A percentile compares a stretch with the other conserved stretches of the same genome.
Conservation (phyloP, 2,888 invertebrate species). For the Drosophila koepferae region DNA sequence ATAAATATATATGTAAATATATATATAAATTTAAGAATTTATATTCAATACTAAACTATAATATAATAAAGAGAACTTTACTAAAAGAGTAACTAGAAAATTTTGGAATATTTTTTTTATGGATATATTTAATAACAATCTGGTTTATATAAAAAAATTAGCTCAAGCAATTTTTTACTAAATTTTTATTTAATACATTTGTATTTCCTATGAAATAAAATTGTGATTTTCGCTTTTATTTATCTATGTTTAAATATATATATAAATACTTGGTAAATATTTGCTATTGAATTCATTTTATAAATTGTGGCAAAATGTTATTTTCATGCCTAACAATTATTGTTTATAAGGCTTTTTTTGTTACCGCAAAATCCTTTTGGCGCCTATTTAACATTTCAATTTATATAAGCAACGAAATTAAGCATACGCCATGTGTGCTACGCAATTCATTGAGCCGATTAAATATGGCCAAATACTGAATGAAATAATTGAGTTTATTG, state of each 20-base stretch:
- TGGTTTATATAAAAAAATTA: no score
- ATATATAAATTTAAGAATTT: no score
- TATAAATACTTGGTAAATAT: background rate
- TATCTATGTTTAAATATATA: no score
- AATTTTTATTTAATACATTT: no score
- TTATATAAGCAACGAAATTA: conserved; percentile 5
- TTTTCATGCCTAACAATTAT: background rate
- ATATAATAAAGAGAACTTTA: no score
- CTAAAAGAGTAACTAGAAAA: no score
- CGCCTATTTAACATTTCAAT: conserved; percentile 8
- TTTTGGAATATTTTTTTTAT: no score
- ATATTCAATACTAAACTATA: no score
- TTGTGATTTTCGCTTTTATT: background rate
- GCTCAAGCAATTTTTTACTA: no score
- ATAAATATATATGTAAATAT: no score
- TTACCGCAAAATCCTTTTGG: background rate
- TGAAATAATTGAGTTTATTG: background rate
- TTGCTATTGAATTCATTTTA: background rate
- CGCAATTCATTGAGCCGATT: conserved; percentile 36
- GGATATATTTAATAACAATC: no score
- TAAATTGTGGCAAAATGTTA: background rate
- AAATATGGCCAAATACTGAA: conserved; percentile 27
- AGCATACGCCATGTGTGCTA: conserved; percentile 52
- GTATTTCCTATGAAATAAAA: no score
- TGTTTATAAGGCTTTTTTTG: background rate